These are phyloP conservation scores for Melanitta fusca DNA, from an alignment of 2,797 vertebrate species.

Conservation along the genomic window DNA sequence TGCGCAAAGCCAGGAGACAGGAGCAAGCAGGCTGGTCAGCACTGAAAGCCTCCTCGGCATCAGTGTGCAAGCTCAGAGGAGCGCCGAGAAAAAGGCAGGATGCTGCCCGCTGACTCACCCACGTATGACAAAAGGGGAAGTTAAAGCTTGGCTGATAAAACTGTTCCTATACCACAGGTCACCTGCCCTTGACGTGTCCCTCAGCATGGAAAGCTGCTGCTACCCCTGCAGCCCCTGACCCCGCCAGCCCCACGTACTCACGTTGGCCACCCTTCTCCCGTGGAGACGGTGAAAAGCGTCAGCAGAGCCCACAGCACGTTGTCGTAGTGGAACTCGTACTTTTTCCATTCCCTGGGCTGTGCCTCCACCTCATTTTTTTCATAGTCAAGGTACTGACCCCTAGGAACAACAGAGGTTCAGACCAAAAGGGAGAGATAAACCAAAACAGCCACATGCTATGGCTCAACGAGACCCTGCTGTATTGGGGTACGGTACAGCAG, in stretches of 20 bases:
- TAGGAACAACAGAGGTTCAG: slow-evolving; percentile 54
- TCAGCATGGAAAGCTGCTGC: not conserved
- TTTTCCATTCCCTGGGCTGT: slow-evolving; percentile 92
- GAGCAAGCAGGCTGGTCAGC: not conserved
- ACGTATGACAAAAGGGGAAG: not conserved
- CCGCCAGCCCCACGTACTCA: slow-evolving; percentile 75
- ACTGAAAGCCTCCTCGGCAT: not conserved
- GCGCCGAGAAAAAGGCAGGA: rapidly evolving
- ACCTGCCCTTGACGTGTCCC: not conserved
- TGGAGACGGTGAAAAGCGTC: slow-evolving; percentile 96
- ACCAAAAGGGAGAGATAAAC: not conserved
- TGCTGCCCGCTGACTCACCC: not conserved
- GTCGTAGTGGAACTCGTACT: slow-evolving; percentile 98
- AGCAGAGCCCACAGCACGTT: slow-evolving; percentile 97
- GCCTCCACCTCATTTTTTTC: slow-evolving; percentile 91
- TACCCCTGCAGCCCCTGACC: not conserved
- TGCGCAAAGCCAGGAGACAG: not conserved
- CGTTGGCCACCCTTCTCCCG: slow-evolving; percentile 97
- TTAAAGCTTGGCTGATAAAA: not conserved
- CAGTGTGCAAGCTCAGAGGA: not conserved
- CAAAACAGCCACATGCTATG: not conserved
- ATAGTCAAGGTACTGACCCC: slow-evolving; percentile 94
- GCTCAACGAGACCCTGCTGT: too few relatives aligned
- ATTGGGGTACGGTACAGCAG: too few relatives aligned
- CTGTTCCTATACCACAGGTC: not conserved